Evolutionary conservation across 2,113 vertebrate species (phyloP).

Genomic region (Brachyistius frenatus): DNA sequence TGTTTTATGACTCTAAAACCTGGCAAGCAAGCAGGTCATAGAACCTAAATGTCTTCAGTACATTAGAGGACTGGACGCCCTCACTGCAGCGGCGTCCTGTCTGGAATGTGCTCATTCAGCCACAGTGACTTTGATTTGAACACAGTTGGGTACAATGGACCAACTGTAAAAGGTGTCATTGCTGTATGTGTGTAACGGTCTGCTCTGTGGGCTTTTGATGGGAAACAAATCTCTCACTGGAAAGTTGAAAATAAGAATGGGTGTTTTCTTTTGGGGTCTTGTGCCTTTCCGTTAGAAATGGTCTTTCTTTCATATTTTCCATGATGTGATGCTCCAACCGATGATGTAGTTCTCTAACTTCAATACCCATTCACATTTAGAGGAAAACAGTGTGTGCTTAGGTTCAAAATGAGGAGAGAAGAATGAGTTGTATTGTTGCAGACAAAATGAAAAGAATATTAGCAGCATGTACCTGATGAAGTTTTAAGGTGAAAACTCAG

Average conservation of each 20-base stretch:
- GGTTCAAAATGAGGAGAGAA: slow-evolving; percentile 15
- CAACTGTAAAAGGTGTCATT: slow-evolving; percentile 77
- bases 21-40: slow-evolving; percentile 9
- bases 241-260: slow-evolving; percentile 55
- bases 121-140: slow-evolving; percentile 67
- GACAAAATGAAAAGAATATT: slow-evolving; percentile 7
- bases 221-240: slow-evolving; percentile 40
- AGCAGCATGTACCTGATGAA: not conserved
- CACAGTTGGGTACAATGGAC: slow-evolving; percentile 69
- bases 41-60: slow-evolving; percentile 58
- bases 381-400: not conserved
- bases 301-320: slow-evolving; percentile 53
- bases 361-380: not conserved
- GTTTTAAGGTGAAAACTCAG: not conserved
- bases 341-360: slow-evolving; percentile 34
- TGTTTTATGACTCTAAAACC: slow-evolving; percentile 52
- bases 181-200: slow-evolving; percentile 50
- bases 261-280: slow-evolving; percentile 46
- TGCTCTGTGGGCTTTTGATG: slow-evolving; percentile 34
- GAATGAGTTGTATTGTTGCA: not conserved
- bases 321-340: slow-evolving; percentile 53
- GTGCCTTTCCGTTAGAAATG: slow-evolving; percentile 30
- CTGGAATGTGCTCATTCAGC: slow-evolving; percentile 71
- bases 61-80: slow-evolving; percentile 33
- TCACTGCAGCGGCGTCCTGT: slow-evolving; percentile 55